phyloP scores from a whole-genome alignment of 2,113 vertebrate species.

The Scophthalmus maximus region DNA sequence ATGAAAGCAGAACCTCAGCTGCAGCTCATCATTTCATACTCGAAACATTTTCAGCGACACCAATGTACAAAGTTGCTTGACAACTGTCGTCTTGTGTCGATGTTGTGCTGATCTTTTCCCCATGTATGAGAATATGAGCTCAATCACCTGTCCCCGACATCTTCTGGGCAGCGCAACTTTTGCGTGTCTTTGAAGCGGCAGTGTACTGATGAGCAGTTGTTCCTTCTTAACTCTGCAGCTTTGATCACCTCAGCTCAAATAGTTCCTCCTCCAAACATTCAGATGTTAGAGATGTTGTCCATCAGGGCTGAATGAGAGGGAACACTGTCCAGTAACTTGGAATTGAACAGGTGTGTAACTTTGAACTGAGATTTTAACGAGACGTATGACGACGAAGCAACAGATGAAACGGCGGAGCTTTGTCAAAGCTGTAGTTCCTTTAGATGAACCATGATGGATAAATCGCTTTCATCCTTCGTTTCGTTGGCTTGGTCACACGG shows the following conservation, averaged over 20 bases:
- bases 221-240: background rate
- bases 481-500: constrained; percentile 1
- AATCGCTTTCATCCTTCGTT: background rate
- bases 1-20: background rate
- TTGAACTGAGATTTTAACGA: background rate
- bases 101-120: background rate
- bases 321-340: background rate
- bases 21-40: background rate
- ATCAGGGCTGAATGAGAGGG: background rate
- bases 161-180: background rate
- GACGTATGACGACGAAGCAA: background rate
- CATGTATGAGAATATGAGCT: background rate
- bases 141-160: constrained; percentile 4
- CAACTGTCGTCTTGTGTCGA: too few species aligned
- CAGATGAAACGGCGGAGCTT: background rate
- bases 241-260: constrained; percentile 27
- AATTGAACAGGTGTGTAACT: constrained; percentile 31
- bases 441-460: too few species aligned
- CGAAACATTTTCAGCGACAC: background rate
- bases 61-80: background rate
- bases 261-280: constrained; percentile 12
- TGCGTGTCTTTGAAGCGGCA: background rate
- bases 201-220: constrained; percentile 2
- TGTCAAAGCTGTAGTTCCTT: too few species aligned
- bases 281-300: background rate